Evolutionary conservation across 2,797 vertebrate genomes (phyloP).

Genomic region (Coracias cyanogaster): DNA sequence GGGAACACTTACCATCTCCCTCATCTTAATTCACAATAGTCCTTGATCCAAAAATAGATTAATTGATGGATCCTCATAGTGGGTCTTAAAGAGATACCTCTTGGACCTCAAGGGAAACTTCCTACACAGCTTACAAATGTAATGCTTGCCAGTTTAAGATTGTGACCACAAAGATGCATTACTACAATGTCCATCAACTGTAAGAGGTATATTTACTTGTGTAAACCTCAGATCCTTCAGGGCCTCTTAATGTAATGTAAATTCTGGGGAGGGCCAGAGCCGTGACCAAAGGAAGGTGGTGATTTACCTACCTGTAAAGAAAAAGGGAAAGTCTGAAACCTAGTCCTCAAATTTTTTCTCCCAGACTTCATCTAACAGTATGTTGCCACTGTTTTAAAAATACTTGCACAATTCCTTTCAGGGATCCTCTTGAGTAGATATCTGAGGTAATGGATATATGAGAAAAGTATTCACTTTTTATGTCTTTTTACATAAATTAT

Average conservation of each 20-base stretch:
- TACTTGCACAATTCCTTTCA: neutral
- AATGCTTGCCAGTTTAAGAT: neutral
- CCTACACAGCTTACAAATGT: fast-evolving
- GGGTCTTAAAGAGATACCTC: neutral
- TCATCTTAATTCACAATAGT: neutral
- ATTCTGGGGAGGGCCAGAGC: neutral
- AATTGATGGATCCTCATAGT: neutral
- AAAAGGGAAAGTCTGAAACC: neutral
- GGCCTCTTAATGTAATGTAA: neutral
- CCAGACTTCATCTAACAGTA: neutral
- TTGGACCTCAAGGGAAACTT: neutral
- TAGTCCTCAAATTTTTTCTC: neutral
- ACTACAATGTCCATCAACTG: neutral
- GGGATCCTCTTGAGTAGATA: neutral
- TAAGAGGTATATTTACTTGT: neutral
- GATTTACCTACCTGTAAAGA: neutral
- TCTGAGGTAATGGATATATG: neutral
- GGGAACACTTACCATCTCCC: neutral
- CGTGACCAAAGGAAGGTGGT: fast-evolving
- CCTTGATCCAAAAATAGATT: neutral
- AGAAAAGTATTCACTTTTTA: neutral
- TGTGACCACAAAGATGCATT: neutral
- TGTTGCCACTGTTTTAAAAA: neutral
- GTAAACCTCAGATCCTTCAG: neutral
- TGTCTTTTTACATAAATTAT: neutral